Percentiles rank a stretch among this genome's conserved stretches.
Evolutionary conservation across 2,888 invertebrate species (phyloP).

Genomic region (Parapristionchus giblindavisi): DNA sequence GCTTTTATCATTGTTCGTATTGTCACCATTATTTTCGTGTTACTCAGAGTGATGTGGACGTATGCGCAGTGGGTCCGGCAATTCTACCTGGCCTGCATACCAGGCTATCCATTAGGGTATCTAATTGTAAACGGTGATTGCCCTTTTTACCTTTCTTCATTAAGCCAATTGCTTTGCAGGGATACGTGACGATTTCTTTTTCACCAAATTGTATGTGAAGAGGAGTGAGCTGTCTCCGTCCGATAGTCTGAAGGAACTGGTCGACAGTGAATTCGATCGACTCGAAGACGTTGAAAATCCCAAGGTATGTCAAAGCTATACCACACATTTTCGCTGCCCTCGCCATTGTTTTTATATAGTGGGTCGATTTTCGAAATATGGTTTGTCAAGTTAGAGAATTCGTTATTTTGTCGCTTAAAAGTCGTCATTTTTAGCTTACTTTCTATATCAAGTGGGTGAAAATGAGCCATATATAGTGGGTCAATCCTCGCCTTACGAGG

Average conservation of each 20-base stretch:
- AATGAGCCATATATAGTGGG: no score
- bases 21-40: no score
- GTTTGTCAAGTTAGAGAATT: no score
- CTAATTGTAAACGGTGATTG: conserved; percentile 50
- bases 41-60: no score
- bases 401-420: no score
- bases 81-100: conserved; percentile 49
- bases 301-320: conserved; percentile 39
- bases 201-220: conserved; percentile 49
- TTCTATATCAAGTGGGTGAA: no score
- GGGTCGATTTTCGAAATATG: no score
- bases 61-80: conserved; percentile 40
- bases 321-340: no score
- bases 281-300: conserved; percentile 45
- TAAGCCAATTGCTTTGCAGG: neutral
- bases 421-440: no score
- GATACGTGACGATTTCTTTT: conserved; percentile 51
- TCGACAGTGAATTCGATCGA: conserved; percentile 54
- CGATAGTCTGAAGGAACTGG: conserved; percentile 50
- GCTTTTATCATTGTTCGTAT: no score
- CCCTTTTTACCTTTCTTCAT: neutral
- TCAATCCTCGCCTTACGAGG: no score
- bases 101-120: conserved; percentile 53
- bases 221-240: conserved; percentile 47
- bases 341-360: no score